Evolutionary conservation across 2,113 vertebrate species (phyloP), one percentile per base, ranked within the genome.

Genomic region (Coreoperca whiteheadi): DNA sequence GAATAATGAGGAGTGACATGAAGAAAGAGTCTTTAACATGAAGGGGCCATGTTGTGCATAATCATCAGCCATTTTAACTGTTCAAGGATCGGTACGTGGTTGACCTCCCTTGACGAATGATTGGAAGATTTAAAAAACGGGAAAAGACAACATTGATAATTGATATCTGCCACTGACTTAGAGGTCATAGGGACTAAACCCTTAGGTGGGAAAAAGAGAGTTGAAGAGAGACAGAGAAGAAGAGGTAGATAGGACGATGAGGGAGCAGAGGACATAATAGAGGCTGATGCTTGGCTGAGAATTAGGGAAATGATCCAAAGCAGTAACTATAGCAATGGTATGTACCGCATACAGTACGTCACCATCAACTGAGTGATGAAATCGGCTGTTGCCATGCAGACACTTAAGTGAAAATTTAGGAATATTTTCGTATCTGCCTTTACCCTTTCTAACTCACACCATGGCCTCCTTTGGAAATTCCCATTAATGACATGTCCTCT

Each of bases 371-470:
- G 2, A 77, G 18, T 2, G 23, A 77, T 80, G 56, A 76, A 48
- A 50, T 89, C 85, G 79, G 6, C 18, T 84, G 89, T 84, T 87
- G 56, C n/a, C 50, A 87, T 23, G 81, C 37, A 90, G 81, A 73
- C 6, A 14, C 8, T 16, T n/a, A 0, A 20, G 20, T 15, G 11
- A 70, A 77, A 60, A 16, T 46, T 75, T 16, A 6, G 0, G 37
- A 48, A 12, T 46, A 37, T 50, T 39, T 50, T 20, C 0, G 0
- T 0, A 18, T 60, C 25, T 21, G 14, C 18, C 10, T n/a, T 59
- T 10, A 8, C n/a, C 4, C 53, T 48, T 14, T 25, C 51, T 14
- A 11, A 8, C 21, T 41, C 16, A 1, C 51, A 28, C 12, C 7
- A 16, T 12, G 28, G 37, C 15, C 0, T 4, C 0, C 0, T 30